Conservation (phyloP, 2,113 vertebrate species). For the Tragelaphus strepsiceros region DNA sequence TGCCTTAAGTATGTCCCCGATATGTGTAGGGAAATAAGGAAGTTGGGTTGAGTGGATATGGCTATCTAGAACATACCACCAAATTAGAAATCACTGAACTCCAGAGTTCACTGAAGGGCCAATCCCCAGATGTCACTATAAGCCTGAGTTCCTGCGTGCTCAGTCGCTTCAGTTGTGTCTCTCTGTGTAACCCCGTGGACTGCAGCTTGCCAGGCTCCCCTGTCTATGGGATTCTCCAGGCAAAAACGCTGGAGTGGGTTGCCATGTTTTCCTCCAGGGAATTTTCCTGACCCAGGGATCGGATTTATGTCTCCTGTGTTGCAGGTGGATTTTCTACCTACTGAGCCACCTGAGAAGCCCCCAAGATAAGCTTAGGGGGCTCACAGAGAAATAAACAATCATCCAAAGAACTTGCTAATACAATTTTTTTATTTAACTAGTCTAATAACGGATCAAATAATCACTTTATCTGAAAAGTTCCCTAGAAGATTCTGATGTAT, state of each 20-base stretch:
- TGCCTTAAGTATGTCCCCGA: background rate
- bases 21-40: background rate
- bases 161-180: accelerated
- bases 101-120: background rate
- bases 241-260: background rate
- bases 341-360: background rate
- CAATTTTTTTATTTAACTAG: background rate
- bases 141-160: background rate
- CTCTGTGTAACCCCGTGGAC: background rate
- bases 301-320: background rate
- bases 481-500: background rate
- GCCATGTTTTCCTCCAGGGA: background rate
- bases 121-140: background rate
- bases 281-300: background rate
- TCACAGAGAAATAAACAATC: background rate
- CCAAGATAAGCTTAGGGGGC: background rate
- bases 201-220: background rate
- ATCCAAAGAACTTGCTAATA: background rate
- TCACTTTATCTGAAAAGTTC: background rate
- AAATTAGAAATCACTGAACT: background rate
- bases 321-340: background rate
- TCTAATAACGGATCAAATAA: background rate
- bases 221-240: background rate
- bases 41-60: background rate
- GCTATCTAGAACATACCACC: background rate